phyloP scores from a whole-genome alignment of 2,113 vertebrate species.

The Aptenodytes patagonicus region DNA sequence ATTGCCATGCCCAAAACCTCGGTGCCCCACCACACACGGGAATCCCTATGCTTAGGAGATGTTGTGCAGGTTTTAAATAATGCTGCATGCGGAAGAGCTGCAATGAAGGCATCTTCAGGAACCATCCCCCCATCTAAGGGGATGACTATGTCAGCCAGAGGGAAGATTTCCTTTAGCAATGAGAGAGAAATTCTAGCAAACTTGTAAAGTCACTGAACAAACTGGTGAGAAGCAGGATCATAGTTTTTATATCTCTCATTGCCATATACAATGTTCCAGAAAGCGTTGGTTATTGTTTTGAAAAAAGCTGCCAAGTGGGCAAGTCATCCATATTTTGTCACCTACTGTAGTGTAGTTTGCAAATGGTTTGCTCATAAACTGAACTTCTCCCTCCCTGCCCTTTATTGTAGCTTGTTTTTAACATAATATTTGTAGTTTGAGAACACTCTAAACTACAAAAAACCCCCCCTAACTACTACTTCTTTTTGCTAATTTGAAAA shows the following conservation, averaged over 20 bases:
- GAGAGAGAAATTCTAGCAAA: neutral
- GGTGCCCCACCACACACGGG: accelerated
- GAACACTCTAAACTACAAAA: neutral
- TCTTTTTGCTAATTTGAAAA: neutral
- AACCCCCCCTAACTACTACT: neutral
- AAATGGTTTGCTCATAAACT: neutral
- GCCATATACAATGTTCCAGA: neutral
- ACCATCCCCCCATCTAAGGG: neutral
- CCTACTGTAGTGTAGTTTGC: neutral
- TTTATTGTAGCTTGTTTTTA: neutral
- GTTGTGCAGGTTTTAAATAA: neutral
- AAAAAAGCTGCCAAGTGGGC: neutral
- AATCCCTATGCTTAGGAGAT: neutral
- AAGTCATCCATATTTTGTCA: neutral
- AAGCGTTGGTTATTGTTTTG: neutral
- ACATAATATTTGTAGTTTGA: neutral
- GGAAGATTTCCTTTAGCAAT: neutral
- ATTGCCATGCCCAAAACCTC: neutral
- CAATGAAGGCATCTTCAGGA: neutral
- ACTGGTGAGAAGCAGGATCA: neutral
- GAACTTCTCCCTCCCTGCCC: neutral
- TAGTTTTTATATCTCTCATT: neutral
- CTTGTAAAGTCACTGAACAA: neutral
- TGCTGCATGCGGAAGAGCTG: neutral
- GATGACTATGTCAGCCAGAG: neutral